phyloP scores from a whole-genome alignment of 2,888 invertebrate species.

The Ochropleura leucogaster region DNA sequence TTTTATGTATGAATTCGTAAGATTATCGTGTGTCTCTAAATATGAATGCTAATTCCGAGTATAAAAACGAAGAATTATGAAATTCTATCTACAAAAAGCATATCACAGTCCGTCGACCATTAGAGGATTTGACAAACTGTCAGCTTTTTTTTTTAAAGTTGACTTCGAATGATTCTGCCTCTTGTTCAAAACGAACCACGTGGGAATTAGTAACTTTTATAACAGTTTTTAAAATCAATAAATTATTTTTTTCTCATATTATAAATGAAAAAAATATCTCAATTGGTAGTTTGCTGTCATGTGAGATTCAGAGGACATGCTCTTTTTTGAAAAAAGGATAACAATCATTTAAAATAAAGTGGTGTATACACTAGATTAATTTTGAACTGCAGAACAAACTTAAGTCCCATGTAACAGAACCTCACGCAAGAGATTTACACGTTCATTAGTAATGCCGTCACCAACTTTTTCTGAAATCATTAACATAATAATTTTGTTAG shows the following conservation, averaged over 20 bases:
- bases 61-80: constrained; percentile 75
- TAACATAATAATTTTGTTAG: not conserved
- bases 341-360: not conserved
- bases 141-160: constrained; percentile 59
- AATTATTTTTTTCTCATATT: not conserved
- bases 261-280: not conserved
- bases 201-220: constrained; percentile 24
- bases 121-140: constrained; percentile 83
- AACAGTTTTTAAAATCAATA: not conserved
- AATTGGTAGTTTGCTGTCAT: not conserved
- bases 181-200: constrained; percentile 40
- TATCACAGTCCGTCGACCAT: constrained; percentile 82
- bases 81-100: constrained; percentile 80
- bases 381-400: not conserved
- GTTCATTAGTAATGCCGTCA: not conserved
- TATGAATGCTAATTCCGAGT: constrained; percentile 65
- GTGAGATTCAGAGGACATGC: not conserved
- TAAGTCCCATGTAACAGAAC: not conserved
- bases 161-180: constrained; percentile 30
- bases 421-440: not conserved
- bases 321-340: not conserved
- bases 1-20: constrained; percentile 37
- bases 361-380: not conserved
- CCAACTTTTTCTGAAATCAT: not conserved
- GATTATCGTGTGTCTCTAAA: constrained; percentile 48